Percentiles rank a stretch among this genome's conserved stretches.
phyloP scores from a whole-genome alignment of 2,888 invertebrate genomes.

The Pyralis farinalis region DNA sequence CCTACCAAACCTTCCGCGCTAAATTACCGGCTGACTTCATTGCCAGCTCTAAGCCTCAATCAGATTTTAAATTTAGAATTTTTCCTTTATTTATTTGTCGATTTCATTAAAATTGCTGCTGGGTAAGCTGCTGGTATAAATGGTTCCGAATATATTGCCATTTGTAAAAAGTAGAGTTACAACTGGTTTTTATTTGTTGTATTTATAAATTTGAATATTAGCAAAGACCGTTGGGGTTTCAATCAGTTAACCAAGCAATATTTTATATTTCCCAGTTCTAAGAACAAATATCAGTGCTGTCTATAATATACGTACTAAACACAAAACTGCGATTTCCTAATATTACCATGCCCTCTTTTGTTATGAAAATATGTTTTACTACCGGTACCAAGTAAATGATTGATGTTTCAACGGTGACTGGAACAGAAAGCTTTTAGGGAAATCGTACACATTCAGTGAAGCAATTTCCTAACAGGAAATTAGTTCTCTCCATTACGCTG shows the following conservation, averaged over 20 bases:
- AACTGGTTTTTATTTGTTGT: too few relatives aligned
- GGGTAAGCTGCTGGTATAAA: conserved; percentile 6
- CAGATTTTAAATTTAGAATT: conserved; percentile 13
- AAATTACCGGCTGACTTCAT: conserved; percentile 61
- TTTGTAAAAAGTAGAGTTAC: too few relatives aligned
- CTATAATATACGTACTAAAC: background rate
- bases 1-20: conserved; percentile 48
- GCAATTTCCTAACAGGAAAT: conserved; percentile 75
- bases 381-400: conserved; percentile 18
- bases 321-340: conserved; percentile 17
- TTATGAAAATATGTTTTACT: conserved; percentile 40
- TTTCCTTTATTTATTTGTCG: conserved; percentile 1
- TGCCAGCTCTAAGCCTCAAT: conserved; percentile 19
- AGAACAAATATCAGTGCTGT: background rate
- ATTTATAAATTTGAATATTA: too few relatives aligned
- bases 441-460: conserved; percentile 48
- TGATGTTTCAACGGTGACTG: conserved; percentile 18
- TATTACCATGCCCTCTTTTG: conserved; percentile 34
- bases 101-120: conserved; percentile 7
- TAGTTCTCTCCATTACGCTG: conserved; percentile 44
- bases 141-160: too few relatives aligned
- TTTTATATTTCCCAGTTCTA: too few relatives aligned
- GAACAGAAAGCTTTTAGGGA: conserved; percentile 28
- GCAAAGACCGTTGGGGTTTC: too few relatives aligned
- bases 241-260: too few relatives aligned